phyloP scores from a whole-genome alignment of 2,797 vertebrate genomes.

The Muscicapa comitata region DNA sequence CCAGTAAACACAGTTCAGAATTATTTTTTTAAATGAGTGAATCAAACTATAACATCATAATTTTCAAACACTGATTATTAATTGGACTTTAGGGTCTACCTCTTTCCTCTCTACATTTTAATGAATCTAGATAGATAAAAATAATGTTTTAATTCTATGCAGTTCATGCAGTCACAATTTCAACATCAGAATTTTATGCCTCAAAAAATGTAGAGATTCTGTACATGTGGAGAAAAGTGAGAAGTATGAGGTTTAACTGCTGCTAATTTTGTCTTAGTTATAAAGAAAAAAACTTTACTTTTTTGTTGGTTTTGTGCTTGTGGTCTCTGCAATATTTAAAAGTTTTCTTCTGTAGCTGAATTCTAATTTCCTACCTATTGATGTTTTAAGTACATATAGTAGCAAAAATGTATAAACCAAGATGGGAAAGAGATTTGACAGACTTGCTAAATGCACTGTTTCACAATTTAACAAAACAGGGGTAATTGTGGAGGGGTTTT shows the following conservation, averaged over 20 bases:
- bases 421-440: neutral
- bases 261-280: neutral
- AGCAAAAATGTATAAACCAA: neutral
- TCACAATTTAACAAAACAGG: neutral
- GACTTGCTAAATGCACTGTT: neutral
- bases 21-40: neutral
- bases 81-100: neutral
- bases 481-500: neutral
- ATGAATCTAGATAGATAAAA: neutral
- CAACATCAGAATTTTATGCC: neutral
- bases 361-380: neutral
- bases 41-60: neutral
- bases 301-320: neutral
- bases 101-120: neutral
- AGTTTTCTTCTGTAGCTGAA: neutral
- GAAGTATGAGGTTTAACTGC: neutral
- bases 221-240: neutral
- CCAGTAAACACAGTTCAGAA: neutral
- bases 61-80: neutral
- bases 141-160: neutral
- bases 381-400: neutral
- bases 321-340: neutral
- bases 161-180: neutral
- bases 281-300: neutral
- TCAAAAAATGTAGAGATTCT: neutral